These are phyloP conservation scores for Archaeoteleia sp. DNA, from an alignment of 2,888 invertebrate genomes.

Conservation along the genomic window DNA sequence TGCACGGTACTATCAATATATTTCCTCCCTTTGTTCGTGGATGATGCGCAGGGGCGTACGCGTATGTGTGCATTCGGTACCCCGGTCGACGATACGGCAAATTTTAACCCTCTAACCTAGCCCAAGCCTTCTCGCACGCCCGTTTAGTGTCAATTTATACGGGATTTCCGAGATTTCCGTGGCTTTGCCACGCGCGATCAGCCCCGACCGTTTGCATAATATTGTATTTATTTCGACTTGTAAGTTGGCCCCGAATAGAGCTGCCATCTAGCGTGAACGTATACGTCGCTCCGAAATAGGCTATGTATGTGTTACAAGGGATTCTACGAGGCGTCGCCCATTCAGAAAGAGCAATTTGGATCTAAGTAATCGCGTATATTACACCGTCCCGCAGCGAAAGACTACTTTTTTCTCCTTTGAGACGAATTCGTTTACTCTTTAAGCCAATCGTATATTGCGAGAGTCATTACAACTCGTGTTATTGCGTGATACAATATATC, in stretches of 20 bases:
- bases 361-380: constrained; percentile 55
- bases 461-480: constrained; percentile 12
- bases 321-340: constrained; percentile 64
- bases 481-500: neutral
- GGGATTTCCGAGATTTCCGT: constrained; percentile 75
- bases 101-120: constrained; percentile 47
- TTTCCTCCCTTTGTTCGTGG: constrained; percentile 49
- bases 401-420: constrained; percentile 28
- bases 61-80: constrained; percentile 10
- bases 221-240: constrained; percentile 75
- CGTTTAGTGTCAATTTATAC: constrained; percentile 76
- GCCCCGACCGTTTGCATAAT: constrained; percentile 74
- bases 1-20: constrained; percentile 62
- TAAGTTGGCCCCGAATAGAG: constrained; percentile 61
- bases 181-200: constrained; percentile 72
- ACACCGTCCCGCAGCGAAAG: constrained; percentile 33
- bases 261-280: constrained; percentile 56
- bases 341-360: constrained; percentile 68
- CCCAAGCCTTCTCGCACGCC: constrained; percentile 56
- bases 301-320: constrained; percentile 67
- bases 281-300: constrained; percentile 62
- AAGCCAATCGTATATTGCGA: constrained; percentile 40
- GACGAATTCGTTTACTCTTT: constrained; percentile 42
- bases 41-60: constrained; percentile 17
- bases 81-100: constrained; percentile 29